Conservation (phyloP, 2,797 vertebrate genomes). For the Lacerta bilineata region DNA sequence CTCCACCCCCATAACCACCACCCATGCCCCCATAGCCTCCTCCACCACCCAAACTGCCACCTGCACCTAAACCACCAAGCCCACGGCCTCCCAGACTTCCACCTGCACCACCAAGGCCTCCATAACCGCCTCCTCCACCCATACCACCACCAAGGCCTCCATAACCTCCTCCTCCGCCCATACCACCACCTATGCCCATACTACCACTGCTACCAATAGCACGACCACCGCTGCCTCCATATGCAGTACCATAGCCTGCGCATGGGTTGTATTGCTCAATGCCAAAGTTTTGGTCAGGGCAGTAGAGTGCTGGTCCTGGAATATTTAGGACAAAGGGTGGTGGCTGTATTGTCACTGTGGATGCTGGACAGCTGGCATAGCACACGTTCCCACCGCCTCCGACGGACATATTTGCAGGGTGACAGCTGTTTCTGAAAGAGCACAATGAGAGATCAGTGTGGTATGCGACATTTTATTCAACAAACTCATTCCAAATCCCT, state of each 20-base stretch:
- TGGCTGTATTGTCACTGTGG: constrained; percentile 27
- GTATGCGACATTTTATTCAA: background rate
- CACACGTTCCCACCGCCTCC: background rate
- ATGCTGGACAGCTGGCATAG: constrained; percentile 36
- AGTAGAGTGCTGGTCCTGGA: constrained; percentile 28
- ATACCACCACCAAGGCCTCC: background rate
- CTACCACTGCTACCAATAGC: background rate
- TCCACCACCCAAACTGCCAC: background rate
- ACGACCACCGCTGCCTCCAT: background rate
- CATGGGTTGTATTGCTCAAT: constrained; percentile 44
- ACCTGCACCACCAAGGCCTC: background rate
- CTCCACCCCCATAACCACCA: background rate
- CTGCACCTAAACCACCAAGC: background rate
- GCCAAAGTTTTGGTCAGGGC: constrained; percentile 16
- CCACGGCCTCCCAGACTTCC: background rate
- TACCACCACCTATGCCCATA: background rate
- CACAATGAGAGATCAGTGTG: background rate
- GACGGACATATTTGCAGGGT: background rate
- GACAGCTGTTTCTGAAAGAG: constrained; percentile 8
- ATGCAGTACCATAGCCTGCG: background rate
- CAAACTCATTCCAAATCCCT: background rate
- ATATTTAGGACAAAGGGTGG: constrained; percentile 32
- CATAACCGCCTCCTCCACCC: background rate
- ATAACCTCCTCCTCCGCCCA: background rate
- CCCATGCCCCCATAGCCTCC: background rate